These are phyloP conservation scores for Folsomia manolachei DNA, from an alignment of 2,888 invertebrate species.

Conservation along the genomic window DNA sequence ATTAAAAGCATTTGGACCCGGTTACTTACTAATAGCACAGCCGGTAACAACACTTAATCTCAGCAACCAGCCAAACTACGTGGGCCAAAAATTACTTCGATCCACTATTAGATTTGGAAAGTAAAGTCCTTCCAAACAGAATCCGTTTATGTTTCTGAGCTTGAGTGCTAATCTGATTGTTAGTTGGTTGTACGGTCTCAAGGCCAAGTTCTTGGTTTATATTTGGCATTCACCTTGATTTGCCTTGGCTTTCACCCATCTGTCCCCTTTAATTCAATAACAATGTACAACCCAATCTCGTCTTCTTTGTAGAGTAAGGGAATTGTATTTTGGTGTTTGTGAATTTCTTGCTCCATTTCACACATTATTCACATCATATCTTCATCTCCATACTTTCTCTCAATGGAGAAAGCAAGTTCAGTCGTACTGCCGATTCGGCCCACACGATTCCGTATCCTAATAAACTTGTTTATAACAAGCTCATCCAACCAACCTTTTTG, in stretches of 20 bases:
- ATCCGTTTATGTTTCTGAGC: not conserved
- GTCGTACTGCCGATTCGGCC: too few relatives aligned
- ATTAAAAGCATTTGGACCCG: too few relatives aligned
- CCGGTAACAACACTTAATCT: not conserved
- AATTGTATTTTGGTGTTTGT: not conserved
- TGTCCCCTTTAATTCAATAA: not conserved
- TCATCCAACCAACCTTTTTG: too few relatives aligned
- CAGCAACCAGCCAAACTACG: not conserved
- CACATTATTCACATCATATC: slow-evolving; percentile 1
- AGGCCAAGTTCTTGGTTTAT: not conserved
- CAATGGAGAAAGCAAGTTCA: not conserved
- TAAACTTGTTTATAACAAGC: too few relatives aligned
- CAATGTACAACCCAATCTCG: not conserved
- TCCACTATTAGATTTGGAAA: not conserved
- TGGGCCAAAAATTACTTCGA: not conserved
- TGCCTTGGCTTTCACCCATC: not conserved
- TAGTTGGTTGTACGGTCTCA: too few relatives aligned
- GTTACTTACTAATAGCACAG: too few relatives aligned
- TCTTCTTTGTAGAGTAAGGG: not conserved
- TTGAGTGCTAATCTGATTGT: not conserved
- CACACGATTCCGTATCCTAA: too few relatives aligned
- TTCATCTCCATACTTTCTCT: too few relatives aligned
- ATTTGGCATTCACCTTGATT: too few relatives aligned
- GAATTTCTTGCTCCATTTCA: slow-evolving; percentile 6
- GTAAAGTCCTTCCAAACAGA: too few relatives aligned